These are phyloP conservation scores for Bradynema listronoti DNA, from an alignment of 1,140 invertebrate genomes.

Conservation along the genomic window DNA sequence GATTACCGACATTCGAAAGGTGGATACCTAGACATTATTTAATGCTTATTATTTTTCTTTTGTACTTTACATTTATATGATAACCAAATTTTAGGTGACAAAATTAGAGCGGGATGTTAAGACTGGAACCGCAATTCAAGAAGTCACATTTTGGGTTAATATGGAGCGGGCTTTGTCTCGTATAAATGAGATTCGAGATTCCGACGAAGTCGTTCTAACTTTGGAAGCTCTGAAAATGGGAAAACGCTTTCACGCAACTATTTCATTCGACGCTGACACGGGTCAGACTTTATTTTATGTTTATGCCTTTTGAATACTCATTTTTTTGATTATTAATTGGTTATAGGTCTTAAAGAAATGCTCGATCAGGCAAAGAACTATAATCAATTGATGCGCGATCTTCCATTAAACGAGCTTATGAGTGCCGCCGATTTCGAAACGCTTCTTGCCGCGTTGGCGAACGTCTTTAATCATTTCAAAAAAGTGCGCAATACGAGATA, in stretches of 20 bases:
- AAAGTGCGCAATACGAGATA: constrained; percentile 97
- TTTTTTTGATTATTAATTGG: too few relatives aligned
- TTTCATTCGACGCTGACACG: constrained; percentile 96
- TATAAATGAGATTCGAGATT: constrained; percentile 94
- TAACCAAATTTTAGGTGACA: too few relatives aligned
- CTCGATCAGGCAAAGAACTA: constrained; percentile 93
- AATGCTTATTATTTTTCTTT: too few relatives aligned
- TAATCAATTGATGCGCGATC: constrained; percentile 98
- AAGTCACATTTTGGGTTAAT: constrained; percentile 99
- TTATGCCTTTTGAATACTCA: neutral
- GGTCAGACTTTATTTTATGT: constrained; percentile 59
- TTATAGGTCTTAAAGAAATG: constrained; percentile 86
- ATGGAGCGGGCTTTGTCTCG: constrained; percentile 87
- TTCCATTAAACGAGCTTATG: constrained; percentile 92
- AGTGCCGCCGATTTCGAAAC: constrained; percentile 90
- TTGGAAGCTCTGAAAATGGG: constrained; percentile 94
- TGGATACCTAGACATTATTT: too few relatives aligned
- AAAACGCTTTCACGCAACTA: constrained; percentile 95
- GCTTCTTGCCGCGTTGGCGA: constrained; percentile 76
- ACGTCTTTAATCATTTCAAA: constrained; percentile 84
- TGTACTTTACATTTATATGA: too few relatives aligned
- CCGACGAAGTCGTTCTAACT: constrained; percentile 81
- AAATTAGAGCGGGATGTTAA: constrained; percentile 94
- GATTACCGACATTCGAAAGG: constrained; percentile 99
- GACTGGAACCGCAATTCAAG: constrained; percentile 87